Conservation (phyloP, 2,113 vertebrate species). For the Cryptomyrus ogoouensis region DNA sequence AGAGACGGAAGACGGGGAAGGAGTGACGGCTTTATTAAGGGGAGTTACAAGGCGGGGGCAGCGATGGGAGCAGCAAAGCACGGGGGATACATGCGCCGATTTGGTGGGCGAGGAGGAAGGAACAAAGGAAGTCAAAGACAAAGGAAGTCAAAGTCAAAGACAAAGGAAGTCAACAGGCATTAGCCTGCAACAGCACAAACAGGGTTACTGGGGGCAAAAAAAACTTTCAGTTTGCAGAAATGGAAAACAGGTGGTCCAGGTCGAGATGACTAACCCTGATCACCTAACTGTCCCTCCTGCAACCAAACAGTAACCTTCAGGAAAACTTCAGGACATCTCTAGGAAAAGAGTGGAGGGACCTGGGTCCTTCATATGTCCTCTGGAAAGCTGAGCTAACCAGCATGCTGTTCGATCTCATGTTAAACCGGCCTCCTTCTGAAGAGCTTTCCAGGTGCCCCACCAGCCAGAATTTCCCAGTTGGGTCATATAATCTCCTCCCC, state of each 20-base stretch:
- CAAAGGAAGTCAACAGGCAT: neutral
- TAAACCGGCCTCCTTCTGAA: neutral
- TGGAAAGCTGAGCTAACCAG: neutral
- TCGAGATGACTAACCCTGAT: neutral
- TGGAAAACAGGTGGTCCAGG: neutral
- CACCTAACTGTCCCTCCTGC: neutral
- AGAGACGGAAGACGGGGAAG: neutral
- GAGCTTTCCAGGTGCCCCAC: neutral
- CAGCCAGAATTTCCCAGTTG: neutral
- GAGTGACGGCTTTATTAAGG: neutral
- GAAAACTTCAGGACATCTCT: neutral
- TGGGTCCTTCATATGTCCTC: neutral
- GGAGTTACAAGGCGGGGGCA: neutral
- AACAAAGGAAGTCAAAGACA: neutral
- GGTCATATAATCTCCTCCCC: neutral
- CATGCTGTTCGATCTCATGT: neutral
- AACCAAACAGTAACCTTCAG: neutral
- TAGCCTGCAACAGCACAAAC: neutral
- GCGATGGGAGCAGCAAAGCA: neutral
- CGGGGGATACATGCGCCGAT: neutral
- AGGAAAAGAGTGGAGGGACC: neutral
- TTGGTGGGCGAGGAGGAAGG: neutral
- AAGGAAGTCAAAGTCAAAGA: neutral
- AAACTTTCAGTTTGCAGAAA: neutral
- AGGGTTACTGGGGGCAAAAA: neutral